A percentile compares a stretch with the other conserved stretches of the same genome.
These are phyloP conservation scores for Cariama cristata DNA, from an alignment of 2,113 vertebrate genomes.

Conservation along the genomic window DNA sequence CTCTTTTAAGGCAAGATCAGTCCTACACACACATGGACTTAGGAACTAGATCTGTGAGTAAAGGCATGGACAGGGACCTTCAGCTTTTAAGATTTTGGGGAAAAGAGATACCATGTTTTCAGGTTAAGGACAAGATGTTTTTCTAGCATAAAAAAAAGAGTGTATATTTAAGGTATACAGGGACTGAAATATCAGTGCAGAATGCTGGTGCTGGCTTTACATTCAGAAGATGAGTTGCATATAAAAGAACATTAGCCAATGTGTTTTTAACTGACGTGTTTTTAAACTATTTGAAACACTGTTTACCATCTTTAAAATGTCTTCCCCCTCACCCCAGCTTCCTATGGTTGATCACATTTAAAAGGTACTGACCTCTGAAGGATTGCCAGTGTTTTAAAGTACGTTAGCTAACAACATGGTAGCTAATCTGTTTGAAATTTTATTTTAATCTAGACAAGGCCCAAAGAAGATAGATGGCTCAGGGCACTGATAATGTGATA, in stretches of 20 bases:
- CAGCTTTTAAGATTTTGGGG: background rate
- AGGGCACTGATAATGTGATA: constrained; percentile 36
- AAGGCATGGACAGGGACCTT: background rate
- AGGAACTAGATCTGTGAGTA: background rate
- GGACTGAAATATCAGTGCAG: background rate
- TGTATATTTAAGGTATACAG: background rate
- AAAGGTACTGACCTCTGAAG: background rate
- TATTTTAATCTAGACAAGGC: constrained; percentile 20
- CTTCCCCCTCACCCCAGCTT: background rate
- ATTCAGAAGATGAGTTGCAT: background rate
- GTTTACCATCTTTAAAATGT: background rate
- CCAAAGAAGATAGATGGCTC: constrained; percentile 15
- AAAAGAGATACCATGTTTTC: background rate
- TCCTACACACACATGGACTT: background rate
- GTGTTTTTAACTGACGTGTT: background rate
- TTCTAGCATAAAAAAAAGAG: background rate
- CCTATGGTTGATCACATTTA: background rate
- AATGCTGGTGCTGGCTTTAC: background rate
- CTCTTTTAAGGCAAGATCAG: background rate
- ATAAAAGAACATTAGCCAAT: background rate
- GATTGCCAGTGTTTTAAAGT: constrained; percentile 9
- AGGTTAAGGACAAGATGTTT: background rate
- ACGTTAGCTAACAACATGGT: background rate
- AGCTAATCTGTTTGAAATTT: constrained; percentile 40
- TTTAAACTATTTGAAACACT: background rate